Base-by-base conservation (phyloP, 1,140 invertebrate species). In the Eriosoma lanigerum region DNA sequence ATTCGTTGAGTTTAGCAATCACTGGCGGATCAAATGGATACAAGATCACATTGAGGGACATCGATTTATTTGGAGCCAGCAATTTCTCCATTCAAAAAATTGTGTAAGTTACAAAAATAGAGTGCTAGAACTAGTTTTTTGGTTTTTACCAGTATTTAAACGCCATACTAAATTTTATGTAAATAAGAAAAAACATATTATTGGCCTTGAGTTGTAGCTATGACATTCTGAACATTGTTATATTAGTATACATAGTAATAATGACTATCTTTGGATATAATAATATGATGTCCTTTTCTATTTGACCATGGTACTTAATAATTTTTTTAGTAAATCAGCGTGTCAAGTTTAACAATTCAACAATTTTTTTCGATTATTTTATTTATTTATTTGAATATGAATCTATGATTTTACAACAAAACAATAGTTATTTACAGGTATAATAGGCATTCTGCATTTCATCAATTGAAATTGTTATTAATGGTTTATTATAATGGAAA, bases 21-120 rank as follows among this genome's bases (percentile, higher is more conserved):
- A 91, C 91, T 78, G 89, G 89, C 82, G 91, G 91, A 68, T 88
- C 88, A 13, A 90, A 91, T 83, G 91, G 91, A 73, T 92, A 92
- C 83, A 90, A 89, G 83, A 89, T 92, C 46, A 89, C 89, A 10
- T 85, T 92, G 62, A 89, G 88, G 81, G 90, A 92, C 80, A 88
- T 92, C 83, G 89, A 90, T 83, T 88, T 92, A 44, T 91, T 84
- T 85, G 91, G 91, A 70, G 90, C 90, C 3, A 91, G 90, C 82
- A 92, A 92, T 85, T 92, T 89, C 82, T 88, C 90, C 9, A 88
- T 92, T 3, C 87, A 88, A 15, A 89, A 89, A 78, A 86, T 92
- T 76, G 90, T 89, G 86, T 89, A 87, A 85, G 85, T 83, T 38
- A 38, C 32, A n/a, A n/a, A n/a, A n/a, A n/a, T n/a, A n/a, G n/a